Evolutionary conservation across 2,888 invertebrate genomes (phyloP), one percentile per base, ranked within the genome.

Genomic region (Xestia rhomboidea): DNA sequence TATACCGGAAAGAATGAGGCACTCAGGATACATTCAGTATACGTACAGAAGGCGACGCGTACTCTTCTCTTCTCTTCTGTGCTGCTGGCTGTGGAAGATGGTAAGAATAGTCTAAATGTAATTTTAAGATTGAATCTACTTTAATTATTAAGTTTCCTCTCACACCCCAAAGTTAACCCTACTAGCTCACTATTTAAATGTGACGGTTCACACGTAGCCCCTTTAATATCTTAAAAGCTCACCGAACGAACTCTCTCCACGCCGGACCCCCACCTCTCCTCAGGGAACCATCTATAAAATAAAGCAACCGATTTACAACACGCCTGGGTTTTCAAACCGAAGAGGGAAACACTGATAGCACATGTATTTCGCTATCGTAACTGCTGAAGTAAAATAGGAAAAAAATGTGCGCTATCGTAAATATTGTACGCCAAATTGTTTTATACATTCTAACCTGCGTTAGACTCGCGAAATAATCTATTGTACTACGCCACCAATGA

Each of bases 11-110:
- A 98, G 98, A 96, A 96, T 96, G 97, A 98, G 97, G 98, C 99
- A 99, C 99, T 99, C 99, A 99, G 99, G 99, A 99, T 99, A 99
- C 99, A 99, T 99, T 99, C 99, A 99, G 99, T 99, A 99, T 99
- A 99, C 99, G 99, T 99, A 98, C 98, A 99, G 98, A 99, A 98
- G 98, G 98, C 98, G 97, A 97, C 97, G 97, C 97, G 95, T 93
- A 92, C 83, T 96, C 97, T 97, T 96, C 97, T 93, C 92, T 94
- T 92, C 91, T 90, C 86, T 70, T 67, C 87, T 63, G 84, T 73
- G 68, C 83, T 67, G 68, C 81, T 92, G 92, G 88, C 88, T 88
- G 83, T 83, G 88, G 70, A 86, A 75, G 54, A 72, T 70, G 54
- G 88, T 77, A 82, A 76, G 88, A 60, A 66, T 64, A 70, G 15